Evolutionary conservation across 2,113 vertebrate species (phyloP).

Genomic region (Diglossa brunneiventris): DNA sequence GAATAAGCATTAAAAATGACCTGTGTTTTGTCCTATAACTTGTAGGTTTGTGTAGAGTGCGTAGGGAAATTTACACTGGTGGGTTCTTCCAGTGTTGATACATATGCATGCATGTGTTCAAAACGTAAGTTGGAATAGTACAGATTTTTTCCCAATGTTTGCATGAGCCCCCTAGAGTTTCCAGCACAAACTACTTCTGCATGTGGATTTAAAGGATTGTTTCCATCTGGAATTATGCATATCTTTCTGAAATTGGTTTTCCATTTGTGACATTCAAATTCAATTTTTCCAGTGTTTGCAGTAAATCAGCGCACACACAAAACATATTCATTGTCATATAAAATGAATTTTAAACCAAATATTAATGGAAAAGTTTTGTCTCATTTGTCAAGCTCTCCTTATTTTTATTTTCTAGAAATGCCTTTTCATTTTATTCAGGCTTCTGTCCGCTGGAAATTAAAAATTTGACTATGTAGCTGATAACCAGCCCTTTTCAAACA

Average conservation of each 20-base stretch:
- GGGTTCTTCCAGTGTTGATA: background rate
- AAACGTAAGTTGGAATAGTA: background rate
- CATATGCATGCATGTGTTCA: background rate
- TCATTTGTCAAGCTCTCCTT: background rate
- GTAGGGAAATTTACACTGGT: background rate
- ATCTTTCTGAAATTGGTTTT: background rate
- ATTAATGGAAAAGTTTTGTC: background rate
- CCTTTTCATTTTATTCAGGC: background rate
- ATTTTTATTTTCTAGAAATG: background rate
- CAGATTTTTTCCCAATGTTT: background rate
- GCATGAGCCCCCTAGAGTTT: background rate
- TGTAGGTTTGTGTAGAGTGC: background rate
- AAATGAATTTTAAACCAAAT: background rate
- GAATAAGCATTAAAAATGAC: background rate
- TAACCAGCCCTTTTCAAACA: background rate
- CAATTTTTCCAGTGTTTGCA: background rate
- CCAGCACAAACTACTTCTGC: background rate
- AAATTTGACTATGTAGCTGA: background rate
- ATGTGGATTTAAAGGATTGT: background rate
- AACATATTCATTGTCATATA: background rate
- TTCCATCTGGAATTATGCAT: background rate
- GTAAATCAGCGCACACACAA: background rate
- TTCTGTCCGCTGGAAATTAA: background rate
- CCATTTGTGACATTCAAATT: background rate
- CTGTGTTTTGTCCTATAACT: background rate